Conservation (phyloP, 2,797 vertebrate genomes). For the Urosaurus nigricauda region DNA sequence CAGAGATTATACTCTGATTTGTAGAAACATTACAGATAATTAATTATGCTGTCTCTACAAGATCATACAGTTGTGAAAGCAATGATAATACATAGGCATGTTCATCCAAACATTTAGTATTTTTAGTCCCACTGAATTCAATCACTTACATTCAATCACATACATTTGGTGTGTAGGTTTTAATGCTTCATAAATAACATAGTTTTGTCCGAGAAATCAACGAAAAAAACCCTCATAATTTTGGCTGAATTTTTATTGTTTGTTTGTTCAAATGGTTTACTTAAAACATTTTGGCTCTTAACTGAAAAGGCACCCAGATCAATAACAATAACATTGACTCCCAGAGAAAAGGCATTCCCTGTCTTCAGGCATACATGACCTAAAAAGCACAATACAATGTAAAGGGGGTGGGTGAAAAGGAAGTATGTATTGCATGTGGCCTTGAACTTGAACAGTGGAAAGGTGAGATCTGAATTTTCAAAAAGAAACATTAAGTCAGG, state of each 20-base stretch:
- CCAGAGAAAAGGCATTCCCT: too few relatives aligned
- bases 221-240: neutral
- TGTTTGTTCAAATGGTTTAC: too few relatives aligned
- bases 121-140: neutral
- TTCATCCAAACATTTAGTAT: neutral
- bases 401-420: too few relatives aligned
- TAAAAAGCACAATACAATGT: too few relatives aligned
- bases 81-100: neutral
- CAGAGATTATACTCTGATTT: neutral
- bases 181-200: neutral
- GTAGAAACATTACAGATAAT: too few relatives aligned
- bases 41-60: neutral
- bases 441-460: neutral
- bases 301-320: too few relatives aligned
- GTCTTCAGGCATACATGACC: too few relatives aligned
- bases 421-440: neutral
- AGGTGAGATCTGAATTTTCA: neutral
- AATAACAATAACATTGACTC: too few relatives aligned
- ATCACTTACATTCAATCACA: neutral
- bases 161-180: too few relatives aligned
- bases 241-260: neutral
- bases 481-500: neutral
- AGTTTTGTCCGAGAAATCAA: neutral
- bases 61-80: neutral
- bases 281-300: too few relatives aligned